Evolutionary conservation across 2,797 vertebrate genomes (phyloP), one percentile per base, ranked within the genome.

Genomic region (Sebastes taczanowskii): DNA sequence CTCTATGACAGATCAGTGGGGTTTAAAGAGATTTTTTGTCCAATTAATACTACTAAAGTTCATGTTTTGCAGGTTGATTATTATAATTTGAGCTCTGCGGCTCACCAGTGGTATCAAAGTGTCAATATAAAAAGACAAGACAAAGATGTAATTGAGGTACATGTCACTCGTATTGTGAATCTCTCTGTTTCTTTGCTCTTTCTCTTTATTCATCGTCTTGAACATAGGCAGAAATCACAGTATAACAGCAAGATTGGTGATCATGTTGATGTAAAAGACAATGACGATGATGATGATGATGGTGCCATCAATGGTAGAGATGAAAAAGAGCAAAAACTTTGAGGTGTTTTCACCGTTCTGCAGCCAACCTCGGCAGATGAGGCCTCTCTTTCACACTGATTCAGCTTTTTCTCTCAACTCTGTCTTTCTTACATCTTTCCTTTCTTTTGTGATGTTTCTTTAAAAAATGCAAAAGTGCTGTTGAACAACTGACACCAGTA

Each of bases 171-270:
- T 77, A 68, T 86, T 69, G 38, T 84, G 25, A 88, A 76, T 84
- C 76, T 86, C 42, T 81, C 68, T 53, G 58, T 83, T 87, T 90
- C 70, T 89, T 93, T 93, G 87, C 87, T 94, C 88, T 86, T 88
- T 93, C 82, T 93, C 91, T 96, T 95, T 95, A 95, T 96, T 96
- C 86, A 92, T 95, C 78, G 68, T 93, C 87, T 94, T 89, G 77
- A 89, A 95, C 91, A 94, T 77, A 89, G 81, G 89, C 92, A 92
- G 88, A 90, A 87, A 93, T 91, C 84, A 93, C 93, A 93, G 86
- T 86, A 38, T 38, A 85, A 93, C 91, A 94, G 86, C 63, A 85
- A 90, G 86, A 92, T 87, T 89, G 86, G 88, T 89, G 76, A 73
- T 90, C 56, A 35, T 85, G 86, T 88, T 89, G 91, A 85, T 93